Conservation (phyloP, 2,888 invertebrate genomes). For the Limnephilus rhombicus region DNA sequence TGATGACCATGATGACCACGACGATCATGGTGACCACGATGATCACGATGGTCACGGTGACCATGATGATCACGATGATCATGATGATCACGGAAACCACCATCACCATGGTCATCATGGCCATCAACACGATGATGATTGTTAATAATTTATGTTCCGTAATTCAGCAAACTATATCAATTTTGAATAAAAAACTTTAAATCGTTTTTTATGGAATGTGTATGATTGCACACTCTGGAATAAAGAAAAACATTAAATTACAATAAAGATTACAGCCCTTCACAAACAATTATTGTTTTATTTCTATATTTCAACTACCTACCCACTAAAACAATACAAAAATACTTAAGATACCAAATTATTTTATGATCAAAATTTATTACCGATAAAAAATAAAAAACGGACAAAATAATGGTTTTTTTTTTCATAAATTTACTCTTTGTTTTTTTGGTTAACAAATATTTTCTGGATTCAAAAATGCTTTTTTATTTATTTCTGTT, state of each 20-base stretch:
- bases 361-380: neutral
- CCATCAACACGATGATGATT: neutral
- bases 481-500: too few species aligned
- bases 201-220: neutral
- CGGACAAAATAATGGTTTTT: too few species aligned
- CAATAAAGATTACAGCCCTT: neutral
- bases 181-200: neutral
- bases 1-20: neutral
- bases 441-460: too few species aligned
- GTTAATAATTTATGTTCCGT: neutral
- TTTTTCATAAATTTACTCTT: too few species aligned
- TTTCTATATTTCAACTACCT: neutral
- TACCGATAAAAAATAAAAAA: too few species aligned
- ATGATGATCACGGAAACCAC: neutral
- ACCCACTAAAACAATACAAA: too few species aligned
- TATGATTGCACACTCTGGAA: too few species aligned
- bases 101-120: neutral
- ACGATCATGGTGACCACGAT: neutral
- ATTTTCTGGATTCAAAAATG: too few species aligned
- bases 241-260: too few species aligned
- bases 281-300: neutral
- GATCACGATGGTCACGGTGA: neutral
- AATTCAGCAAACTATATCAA: neutral
- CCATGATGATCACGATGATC: neutral
- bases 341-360: neutral